Base-by-base conservation (phyloP, 1,140 invertebrate genomes). In the Anastrepha ludens region DNA sequence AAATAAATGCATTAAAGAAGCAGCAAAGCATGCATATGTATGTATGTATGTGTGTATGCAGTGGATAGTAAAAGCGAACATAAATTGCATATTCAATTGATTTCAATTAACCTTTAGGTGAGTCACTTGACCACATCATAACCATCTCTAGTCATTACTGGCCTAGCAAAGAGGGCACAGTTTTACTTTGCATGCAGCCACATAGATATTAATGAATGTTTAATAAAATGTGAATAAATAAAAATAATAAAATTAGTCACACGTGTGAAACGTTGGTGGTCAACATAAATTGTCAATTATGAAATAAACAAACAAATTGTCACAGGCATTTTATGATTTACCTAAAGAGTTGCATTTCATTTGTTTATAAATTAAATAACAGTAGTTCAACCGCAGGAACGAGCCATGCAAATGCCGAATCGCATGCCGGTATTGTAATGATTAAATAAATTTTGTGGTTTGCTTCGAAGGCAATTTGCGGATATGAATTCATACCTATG, bases 61-160 rank as follows among this genome's bases (percentile, higher is more conserved):
- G 60, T 62, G 3, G 50, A 55, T 62, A n/a, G n/a, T n/a, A 62
- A 47, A 55, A 81, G 17, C n/a, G 1, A 67, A 39, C 17, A n/a
- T 58, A 81, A 70, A 87, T 87, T 87, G 86, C 86, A 87, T 87
- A 62, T 65, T 67, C 86, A 87, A 87, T 87, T 87, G 86, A 70
- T 70, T 50, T 55, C 86, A 87, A 87, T 87, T 87, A 70, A 87
- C 64, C 86, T 87, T 70, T 86, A 65, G 74, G 74, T 81, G 74
- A 81, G 74, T 81, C 74, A 81, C 20, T 81, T 81, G 47, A 81
- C 74, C 74, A 55, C 44, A 55, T 9, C 44, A 55, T 9, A 81
- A 55, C 74, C 47, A 55, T 81, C 20, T 58, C 74, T 81, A 81
- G 55, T 20, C 17, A 58, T 81, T 81, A 81, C 47, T 81, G 74